phyloP scores from a whole-genome alignment of 2,113 vertebrate species.

The Rhombomys opimus region DNA sequence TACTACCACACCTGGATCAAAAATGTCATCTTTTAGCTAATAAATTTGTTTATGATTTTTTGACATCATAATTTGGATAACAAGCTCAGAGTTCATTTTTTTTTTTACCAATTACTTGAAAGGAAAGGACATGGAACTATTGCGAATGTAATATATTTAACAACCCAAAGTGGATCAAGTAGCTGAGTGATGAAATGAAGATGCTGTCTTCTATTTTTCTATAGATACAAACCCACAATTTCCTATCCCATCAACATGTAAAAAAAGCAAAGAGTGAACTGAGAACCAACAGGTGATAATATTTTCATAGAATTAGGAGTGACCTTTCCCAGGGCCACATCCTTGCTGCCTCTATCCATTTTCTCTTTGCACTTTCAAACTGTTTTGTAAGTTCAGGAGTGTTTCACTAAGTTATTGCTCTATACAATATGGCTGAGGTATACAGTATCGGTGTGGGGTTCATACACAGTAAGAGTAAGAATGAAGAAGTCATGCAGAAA shows the following conservation, averaged over 20 bases:
- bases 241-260: background rate
- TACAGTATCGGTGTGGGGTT: background rate
- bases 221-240: background rate
- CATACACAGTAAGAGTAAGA: background rate
- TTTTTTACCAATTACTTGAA: constrained; percentile 3
- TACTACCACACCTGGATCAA: background rate
- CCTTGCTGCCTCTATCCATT: background rate
- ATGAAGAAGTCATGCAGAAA: background rate
- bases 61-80: background rate
- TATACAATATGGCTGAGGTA: background rate
- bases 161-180: constrained; percentile 15
- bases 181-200: background rate
- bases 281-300: background rate
- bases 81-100: background rate
- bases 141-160: constrained; percentile 22
- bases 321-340: background rate
- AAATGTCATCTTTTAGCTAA: background rate
- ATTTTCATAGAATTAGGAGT: background rate
- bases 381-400: background rate
- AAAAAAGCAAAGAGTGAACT: background rate
- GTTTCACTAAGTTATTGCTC: background rate
- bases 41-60: background rate
- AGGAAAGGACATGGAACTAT: background rate
- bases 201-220: constrained; percentile 21
- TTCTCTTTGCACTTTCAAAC: background rate